Evolutionary conservation across 2,797 vertebrate species (phyloP), one percentile per base, ranked within the genome.

Genomic region (Loriculus beryllinus): DNA sequence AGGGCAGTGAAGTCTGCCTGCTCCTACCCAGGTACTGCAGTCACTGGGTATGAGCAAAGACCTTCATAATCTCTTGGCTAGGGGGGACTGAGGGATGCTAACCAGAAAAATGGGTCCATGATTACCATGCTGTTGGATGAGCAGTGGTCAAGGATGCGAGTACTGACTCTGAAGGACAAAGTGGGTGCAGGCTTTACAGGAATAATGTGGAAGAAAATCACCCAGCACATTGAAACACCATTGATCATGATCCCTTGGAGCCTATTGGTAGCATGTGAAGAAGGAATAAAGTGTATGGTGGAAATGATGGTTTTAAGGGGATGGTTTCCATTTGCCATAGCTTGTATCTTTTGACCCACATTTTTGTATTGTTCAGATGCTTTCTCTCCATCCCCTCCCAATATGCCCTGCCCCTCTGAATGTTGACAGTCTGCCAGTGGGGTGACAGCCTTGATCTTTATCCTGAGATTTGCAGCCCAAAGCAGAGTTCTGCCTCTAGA

Each of bases 351-450:
- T 37, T 63, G 69, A 67, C 52, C 23, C n/a, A 7, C 7, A 2
- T 71, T 51, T 80, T 22, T 52, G 6, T 76, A 5, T 19, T 10
- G 3, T 62, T 69, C 21, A 7, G n/a, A n/a, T 1, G 1, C 47
- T 37, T 60, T 49, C 14, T 28, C 12, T 86, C 35, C 8, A 19
- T 43, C 21, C 23, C n/a, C 22, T 40, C 26, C 22, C 14, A 6
- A 17, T 1, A 1, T 1, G 0, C 3, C 0, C 15, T 68, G 42
- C 40, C 33, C 26, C 31, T 65, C 17, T 12, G 48, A 70, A 37
- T 0, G 2, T 63, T 29, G 35, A 23, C 12, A 26, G 39, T 9
- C 35, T 4, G 2, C 31, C 42, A 33, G 48, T 2, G 2, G 3
- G 18, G 39, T n/a, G 59, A 33, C 43, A 62, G 35, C 28, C 37